Base-by-base conservation (phyloP, 1,140 invertebrate genomes). In the Melanaphis sacchari region DNA sequence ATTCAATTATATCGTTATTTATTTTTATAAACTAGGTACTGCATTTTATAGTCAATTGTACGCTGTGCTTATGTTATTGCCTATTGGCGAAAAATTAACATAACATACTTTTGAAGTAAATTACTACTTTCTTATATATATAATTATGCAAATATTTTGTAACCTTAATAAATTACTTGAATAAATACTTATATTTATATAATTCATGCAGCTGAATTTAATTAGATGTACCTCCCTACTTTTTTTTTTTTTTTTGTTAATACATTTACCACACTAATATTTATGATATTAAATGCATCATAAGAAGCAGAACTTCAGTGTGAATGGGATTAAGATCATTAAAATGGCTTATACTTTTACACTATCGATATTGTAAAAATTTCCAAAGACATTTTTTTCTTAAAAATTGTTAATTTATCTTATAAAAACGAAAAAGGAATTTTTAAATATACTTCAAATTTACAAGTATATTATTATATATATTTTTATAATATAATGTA, bases 61-160 rank as follows among this genome's bases (percentile, higher is more conserved):
- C 38, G 40, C 82, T 84, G 7, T 40, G 9, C 31, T 43, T 43
- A 43, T 41, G 40, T 85, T 87, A 46, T 87, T 87, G 85, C 41
- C 43, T 87, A 46, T 87, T 87, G 85, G 43, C 85, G n/a, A 87
- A 85, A 87, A 87, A 87, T 46, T 46, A 87, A n/a, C 85, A 87
- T 87, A 87, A 87, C 43, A 46, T 49, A 87, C 26, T 49, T 87
- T 87, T 22, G 36, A 87, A 46, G 31, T 46, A 87, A 87, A 87
- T 87, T 46, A 22, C 15, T 87, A 46, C 85, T 46, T 87, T 87
- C 31, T 87, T n/a, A 87, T 87, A 40, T 41, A 38, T 5, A 8
- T 46, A n/a, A 49, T 87, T 87, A 87, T 46, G 85, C 21, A 87
- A 87, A 87, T 87, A n/a, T 4, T 87, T 49, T 18, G 85, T 46